Evolutionary conservation across 1,140 invertebrate genomes (phyloP).

Genomic region (Drosophila novamexicana): DNA sequence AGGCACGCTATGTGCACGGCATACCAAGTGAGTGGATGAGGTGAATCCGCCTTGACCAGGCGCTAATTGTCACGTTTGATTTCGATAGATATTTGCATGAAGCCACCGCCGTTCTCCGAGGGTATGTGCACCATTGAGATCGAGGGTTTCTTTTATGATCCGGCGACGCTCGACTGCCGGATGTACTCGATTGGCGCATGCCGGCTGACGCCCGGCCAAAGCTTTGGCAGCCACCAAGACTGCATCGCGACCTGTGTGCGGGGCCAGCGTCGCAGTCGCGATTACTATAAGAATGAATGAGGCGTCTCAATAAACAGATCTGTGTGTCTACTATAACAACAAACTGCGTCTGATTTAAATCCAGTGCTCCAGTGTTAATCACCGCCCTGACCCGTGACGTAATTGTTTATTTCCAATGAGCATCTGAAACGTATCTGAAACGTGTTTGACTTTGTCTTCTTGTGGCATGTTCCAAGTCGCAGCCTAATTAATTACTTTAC

Average conservation of each 20-base stretch:
- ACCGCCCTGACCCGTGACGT: slow-evolving; percentile 34
- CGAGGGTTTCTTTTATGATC: slow-evolving; percentile 75
- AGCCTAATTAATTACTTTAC: slow-evolving; percentile 30
- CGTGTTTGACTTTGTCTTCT: slow-evolving; percentile 19
- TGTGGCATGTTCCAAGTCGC: slow-evolving; percentile 35
- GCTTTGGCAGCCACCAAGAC: slow-evolving; percentile 70
- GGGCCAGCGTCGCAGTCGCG: slow-evolving; percentile 53
- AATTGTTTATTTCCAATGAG: slow-evolving; percentile 33
- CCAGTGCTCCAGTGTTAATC: slow-evolving; percentile 6
- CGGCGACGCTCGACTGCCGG: slow-evolving; percentile 54
- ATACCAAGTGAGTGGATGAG: slow-evolving; percentile 61
- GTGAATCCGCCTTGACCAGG: background rate
- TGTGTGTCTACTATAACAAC: slow-evolving; percentile 6
- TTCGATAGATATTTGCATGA: slow-evolving; percentile 60
- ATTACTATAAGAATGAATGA: slow-evolving; percentile 52
- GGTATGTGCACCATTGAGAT: slow-evolving; percentile 78
- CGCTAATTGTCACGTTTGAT: background rate
- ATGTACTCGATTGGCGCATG: slow-evolving; percentile 70
- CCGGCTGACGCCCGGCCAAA: slow-evolving; percentile 66
- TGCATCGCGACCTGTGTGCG: slow-evolving; percentile 70
- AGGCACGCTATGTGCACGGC: slow-evolving; percentile 32
- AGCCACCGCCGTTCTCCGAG: slow-evolving; percentile 67
- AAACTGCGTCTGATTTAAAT: slow-evolving; percentile 43
- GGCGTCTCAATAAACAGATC: slow-evolving; percentile 22
- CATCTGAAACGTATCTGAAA: background rate